phyloP scores from a whole-genome alignment of 2,888 invertebrate species.

The Nemoura dubitans region DNA sequence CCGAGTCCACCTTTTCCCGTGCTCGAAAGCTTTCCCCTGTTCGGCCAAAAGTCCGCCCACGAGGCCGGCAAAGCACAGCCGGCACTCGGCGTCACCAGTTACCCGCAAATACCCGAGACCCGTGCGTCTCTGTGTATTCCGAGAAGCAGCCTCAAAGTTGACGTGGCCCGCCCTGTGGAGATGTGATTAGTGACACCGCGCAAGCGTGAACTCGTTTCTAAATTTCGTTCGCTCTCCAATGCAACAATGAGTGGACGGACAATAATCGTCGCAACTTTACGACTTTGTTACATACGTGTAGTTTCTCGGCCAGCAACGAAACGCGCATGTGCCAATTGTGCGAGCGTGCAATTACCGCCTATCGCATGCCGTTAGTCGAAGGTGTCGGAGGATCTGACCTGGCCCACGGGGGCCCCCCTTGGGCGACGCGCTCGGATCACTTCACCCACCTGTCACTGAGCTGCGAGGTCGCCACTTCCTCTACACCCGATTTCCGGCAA shows the following conservation, averaged over 20 bases:
- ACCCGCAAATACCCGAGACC: no score
- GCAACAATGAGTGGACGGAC: background rate
- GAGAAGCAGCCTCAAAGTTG: background rate
- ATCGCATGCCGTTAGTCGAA: background rate
- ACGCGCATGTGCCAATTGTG: background rate
- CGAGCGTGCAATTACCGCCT: background rate
- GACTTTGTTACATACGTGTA: background rate
- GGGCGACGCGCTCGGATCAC: background rate
- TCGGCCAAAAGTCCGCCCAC: background rate
- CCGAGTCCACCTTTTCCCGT: background rate
- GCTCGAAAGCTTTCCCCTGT: background rate
- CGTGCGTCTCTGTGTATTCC: background rate
- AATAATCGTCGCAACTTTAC: background rate
- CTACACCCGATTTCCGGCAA: constrained; percentile 1
- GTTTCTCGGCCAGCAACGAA: background rate
- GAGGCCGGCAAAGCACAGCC: background rate
- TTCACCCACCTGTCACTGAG: background rate
- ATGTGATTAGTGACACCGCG: background rate
- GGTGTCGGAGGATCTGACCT: background rate
- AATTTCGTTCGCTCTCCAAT: background rate
- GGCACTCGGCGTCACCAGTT: background rate
- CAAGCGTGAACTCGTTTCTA: background rate
- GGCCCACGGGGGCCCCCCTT: no score
- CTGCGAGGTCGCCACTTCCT: constrained; percentile 17
- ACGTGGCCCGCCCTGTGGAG: background rate